Percentiles rank a stretch among this genome's conserved stretches.
These are phyloP conservation scores for Thamnophis sirtalis DNA, from an alignment of 2,113 vertebrate species.

Conservation along the genomic window DNA sequence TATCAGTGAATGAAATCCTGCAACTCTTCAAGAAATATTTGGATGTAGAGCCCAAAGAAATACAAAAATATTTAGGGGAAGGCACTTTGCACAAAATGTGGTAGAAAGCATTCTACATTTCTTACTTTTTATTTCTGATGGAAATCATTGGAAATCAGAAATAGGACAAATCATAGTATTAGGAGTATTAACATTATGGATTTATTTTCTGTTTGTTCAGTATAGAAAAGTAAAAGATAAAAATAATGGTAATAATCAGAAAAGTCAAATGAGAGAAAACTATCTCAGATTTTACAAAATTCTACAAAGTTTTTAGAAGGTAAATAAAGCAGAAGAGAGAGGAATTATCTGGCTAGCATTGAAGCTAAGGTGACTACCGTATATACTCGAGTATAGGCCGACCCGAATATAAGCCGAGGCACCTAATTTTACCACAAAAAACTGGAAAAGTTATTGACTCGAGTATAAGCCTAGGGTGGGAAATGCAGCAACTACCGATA, in stretches of 20 bases:
- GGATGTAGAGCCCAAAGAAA: neutral
- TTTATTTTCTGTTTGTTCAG: neutral
- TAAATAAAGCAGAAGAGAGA: neutral
- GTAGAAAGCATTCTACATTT: neutral
- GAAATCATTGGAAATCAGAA: neutral
- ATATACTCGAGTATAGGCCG: no score
- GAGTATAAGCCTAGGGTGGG: no score
- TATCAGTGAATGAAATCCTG: neutral
- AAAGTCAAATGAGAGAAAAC: neutral
- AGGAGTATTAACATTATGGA: neutral
- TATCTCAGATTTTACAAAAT: neutral
- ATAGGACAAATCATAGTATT: neutral
- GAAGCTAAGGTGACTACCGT: neutral
- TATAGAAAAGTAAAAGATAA: neutral
- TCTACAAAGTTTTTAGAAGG: neutral
- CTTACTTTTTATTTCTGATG: neutral
- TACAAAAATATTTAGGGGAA: neutral
- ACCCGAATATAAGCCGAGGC: no score
- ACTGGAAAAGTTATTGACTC: no score
- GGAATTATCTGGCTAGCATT: neutral
- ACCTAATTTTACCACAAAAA: no score
- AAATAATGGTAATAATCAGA: neutral
- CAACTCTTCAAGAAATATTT: neutral
- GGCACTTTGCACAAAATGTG: neutral
- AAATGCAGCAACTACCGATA: no score